Conservation (phyloP, 92 coral and sea anemone genomes). For the Siderastrea siderea region DNA sequence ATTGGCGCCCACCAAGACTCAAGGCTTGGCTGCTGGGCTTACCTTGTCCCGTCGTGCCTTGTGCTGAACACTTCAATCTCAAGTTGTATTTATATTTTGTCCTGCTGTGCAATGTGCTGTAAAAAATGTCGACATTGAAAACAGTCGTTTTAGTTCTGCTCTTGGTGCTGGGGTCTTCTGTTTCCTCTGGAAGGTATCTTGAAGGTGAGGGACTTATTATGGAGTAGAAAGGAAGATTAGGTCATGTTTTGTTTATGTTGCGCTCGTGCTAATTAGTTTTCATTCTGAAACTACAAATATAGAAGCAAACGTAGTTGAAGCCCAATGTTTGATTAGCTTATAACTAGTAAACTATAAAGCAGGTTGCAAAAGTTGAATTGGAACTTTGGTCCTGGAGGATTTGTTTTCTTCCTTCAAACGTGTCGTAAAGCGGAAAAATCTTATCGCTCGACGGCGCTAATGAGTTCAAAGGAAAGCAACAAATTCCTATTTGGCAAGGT, state of each 20-base stretch:
- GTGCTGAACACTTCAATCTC: neutral
- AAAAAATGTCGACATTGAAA: constrained; percentile 5
- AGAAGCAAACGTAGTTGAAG: no score
- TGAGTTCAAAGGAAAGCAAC: no score
- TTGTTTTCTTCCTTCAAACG: no score
- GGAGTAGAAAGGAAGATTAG: neutral
- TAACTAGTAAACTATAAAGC: no score
- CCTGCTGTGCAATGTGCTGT: neutral
- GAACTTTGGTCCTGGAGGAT: no score
- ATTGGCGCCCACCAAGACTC: neutral
- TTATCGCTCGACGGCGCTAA: no score
- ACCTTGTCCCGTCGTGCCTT: neutral
- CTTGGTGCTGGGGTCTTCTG: neutral
- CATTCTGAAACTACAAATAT: no score
- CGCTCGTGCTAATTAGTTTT: neutral
- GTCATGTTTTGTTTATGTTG: neutral
- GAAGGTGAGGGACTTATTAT: constrained; percentile 17
- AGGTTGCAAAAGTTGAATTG: no score
- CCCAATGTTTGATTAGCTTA: no score
- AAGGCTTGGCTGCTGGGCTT: constrained; percentile 6
- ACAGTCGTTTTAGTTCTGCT: neutral
- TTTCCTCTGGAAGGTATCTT: constrained; percentile 9
- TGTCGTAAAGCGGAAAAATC: no score
- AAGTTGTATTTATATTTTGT: neutral
- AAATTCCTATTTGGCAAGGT: no score